phyloP scores from a whole-genome alignment of 2,113 vertebrate species.

The Silurus meridionalis region DNA sequence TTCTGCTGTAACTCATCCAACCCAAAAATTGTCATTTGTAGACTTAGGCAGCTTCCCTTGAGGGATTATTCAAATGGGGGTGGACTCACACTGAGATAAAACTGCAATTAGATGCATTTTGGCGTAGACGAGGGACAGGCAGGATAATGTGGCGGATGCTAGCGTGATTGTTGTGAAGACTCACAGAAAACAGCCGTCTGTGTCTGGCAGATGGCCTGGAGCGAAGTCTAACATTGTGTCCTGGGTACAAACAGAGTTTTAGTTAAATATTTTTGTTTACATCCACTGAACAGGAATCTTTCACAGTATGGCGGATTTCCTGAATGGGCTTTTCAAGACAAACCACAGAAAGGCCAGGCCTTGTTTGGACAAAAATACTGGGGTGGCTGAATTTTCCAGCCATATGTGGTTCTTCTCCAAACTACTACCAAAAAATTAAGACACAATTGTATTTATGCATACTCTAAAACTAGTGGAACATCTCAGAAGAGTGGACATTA shows the following conservation, averaged over 20 bases:
- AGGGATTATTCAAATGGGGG: conserved; percentile 27
- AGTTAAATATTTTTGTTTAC: conserved; percentile 29
- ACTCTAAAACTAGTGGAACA: too few relatives aligned
- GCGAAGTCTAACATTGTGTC: conserved; percentile 25
- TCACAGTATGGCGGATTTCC: neutral
- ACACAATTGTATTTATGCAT: too few relatives aligned
- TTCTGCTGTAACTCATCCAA: neutral
- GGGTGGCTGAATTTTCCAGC: too few relatives aligned
- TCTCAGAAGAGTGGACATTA: too few relatives aligned
- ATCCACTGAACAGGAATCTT: conserved; percentile 8
- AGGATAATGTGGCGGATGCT: conserved; percentile 43
- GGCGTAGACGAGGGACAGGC: conserved; percentile 61
- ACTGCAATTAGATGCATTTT: conserved; percentile 61
- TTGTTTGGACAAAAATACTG: too few relatives aligned
- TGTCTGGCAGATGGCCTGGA: conserved; percentile 54
- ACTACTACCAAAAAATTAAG: too few relatives aligned
- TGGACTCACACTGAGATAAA: conserved; percentile 50
- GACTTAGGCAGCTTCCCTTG: conserved; percentile 30
- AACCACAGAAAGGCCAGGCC: neutral
- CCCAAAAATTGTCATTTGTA: neutral
- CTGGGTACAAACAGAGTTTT: neutral
- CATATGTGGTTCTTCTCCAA: too few relatives aligned
- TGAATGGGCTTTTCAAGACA: neutral
- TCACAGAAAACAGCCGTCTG: conserved; percentile 16
- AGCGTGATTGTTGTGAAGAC: conserved; percentile 18